Base-by-base conservation (phyloP, 2,113 vertebrate species). In the Onychorhynchus coronatus region DNA sequence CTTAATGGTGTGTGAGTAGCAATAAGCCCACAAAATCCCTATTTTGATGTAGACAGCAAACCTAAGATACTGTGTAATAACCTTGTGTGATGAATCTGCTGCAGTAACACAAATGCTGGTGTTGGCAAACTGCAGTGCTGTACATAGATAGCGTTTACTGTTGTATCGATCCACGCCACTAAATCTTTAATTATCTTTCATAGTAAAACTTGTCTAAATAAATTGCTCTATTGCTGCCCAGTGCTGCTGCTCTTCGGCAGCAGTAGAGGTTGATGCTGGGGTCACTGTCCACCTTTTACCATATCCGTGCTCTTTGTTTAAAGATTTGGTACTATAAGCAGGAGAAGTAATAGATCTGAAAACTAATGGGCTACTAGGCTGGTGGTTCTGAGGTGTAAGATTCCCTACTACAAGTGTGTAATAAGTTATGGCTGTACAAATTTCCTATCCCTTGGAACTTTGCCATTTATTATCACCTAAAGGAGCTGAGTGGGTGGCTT, bases 181-280 rank as follows among this genome's bases (percentile, higher is more conserved):
- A 93, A 95, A 93, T 90, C 87, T 94, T 96, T 91, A 90, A 95
- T 97, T 95, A 90, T 92, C 47, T 90, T 90, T 94, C 76, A 80
- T 88, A 94, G 83, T 88, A 95, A 90, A 94, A 93, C 72, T 84
- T 90, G 59, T 88, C 82, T 88, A 88, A 93, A 94, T 91, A 89
- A 94, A 95, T 93, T 83, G 92, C 44, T 88, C 30, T 37, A 1
- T 19, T 81, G 46, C 47, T 82, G 33, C 50, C 30, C 21, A 9
- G 21, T 13, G 8, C 24, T 2, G 5, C 49, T 50, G 63, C 44
- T 74, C 58, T n/a, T 59, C 59, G 67, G 72, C 87, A 94, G 85
- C 78, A 53, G 47, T 39, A 72, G 83, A 78, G 31, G 14, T 65
- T 59, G 80, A 39, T 84, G 49, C 62, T 53, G 35, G 81, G 37